These are phyloP conservation scores for Monochamus alternatus DNA, from an alignment of 2,888 invertebrate species.

Conservation along the genomic window DNA sequence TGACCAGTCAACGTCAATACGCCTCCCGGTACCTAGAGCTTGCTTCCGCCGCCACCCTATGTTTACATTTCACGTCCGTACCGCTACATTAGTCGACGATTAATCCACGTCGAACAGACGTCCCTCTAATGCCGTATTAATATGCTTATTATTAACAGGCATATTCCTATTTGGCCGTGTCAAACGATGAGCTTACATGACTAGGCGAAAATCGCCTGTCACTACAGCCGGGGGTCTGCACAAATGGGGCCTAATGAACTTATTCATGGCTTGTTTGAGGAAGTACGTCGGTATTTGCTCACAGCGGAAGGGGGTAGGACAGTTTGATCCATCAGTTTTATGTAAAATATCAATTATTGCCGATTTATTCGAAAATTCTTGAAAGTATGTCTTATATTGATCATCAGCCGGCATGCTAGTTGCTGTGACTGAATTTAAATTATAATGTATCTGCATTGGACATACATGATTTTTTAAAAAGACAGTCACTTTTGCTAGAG, in stretches of 20 bases:
- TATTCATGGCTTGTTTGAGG: background rate
- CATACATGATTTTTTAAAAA: no score
- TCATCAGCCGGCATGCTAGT: no score
- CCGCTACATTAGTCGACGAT: slow-evolving; percentile 66
- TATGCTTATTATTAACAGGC: slow-evolving; percentile 46
- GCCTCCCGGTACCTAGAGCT: background rate
- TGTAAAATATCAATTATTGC: no score
- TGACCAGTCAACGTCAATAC: background rate
- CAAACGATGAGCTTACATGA: slow-evolving; percentile 13
- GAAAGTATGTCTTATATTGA: no score
- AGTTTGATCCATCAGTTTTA: no score
- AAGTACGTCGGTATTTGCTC: background rate
- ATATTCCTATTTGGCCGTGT: slow-evolving; percentile 16
- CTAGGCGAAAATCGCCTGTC: slow-evolving; percentile 4
- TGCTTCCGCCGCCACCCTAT: slow-evolving; percentile 61
- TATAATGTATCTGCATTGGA: no score
- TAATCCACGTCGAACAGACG: slow-evolving; percentile 61
- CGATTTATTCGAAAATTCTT: no score
- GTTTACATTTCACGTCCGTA: slow-evolving; percentile 66
- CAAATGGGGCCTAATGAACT: slow-evolving; percentile 1
- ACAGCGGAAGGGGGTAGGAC: background rate
- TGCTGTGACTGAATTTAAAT: no score
- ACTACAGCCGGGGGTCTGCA: background rate
- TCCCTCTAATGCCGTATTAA: slow-evolving; percentile 58
- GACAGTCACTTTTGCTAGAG: no score